Evolutionary conservation across 2,113 vertebrate genomes (phyloP).

Genomic region (Stictonetta naevosa): DNA sequence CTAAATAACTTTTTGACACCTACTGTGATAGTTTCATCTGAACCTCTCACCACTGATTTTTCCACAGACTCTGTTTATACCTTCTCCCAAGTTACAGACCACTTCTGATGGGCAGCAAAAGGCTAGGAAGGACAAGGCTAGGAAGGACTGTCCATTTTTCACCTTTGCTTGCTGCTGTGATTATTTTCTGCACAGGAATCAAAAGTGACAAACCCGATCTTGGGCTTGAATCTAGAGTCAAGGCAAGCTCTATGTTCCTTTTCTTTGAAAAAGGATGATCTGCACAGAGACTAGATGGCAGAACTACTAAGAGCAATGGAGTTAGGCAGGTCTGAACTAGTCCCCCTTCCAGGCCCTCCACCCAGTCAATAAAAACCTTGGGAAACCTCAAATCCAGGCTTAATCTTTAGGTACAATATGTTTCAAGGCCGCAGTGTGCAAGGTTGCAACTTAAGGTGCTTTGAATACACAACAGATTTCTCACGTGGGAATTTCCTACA

Average conservation of each 20-base stretch:
- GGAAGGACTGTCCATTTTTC: not conserved
- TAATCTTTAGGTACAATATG: constrained; percentile 29
- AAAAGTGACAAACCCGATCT: not conserved
- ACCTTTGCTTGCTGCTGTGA: not conserved
- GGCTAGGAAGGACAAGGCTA: not conserved
- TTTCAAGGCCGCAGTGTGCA: constrained; percentile 18
- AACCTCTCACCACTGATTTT: not conserved
- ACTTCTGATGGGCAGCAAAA: not conserved
- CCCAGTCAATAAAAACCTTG: constrained; percentile 17
- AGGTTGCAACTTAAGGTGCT: constrained; percentile 52
- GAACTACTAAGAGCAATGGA: not conserved
- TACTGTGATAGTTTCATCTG: not conserved
- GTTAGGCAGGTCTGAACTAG: not conserved
- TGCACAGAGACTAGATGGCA: not conserved
- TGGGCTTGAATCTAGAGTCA: not conserved
- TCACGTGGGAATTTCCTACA: constrained; percentile 61
- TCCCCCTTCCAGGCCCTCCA: not conserved
- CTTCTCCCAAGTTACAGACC: not conserved
- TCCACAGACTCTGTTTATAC: not conserved
- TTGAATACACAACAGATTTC: constrained; percentile 61
- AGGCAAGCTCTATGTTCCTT: not conserved
- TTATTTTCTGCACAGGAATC: not conserved
- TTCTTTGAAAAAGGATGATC: not conserved
- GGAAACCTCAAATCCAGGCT: constrained; percentile 41
- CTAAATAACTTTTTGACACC: not conserved